Percentiles rank a stretch among this genome's conserved stretches.
Evolutionary conservation across 1,140 invertebrate genomes (phyloP).

Genomic region (Halyomorpha halys): DNA sequence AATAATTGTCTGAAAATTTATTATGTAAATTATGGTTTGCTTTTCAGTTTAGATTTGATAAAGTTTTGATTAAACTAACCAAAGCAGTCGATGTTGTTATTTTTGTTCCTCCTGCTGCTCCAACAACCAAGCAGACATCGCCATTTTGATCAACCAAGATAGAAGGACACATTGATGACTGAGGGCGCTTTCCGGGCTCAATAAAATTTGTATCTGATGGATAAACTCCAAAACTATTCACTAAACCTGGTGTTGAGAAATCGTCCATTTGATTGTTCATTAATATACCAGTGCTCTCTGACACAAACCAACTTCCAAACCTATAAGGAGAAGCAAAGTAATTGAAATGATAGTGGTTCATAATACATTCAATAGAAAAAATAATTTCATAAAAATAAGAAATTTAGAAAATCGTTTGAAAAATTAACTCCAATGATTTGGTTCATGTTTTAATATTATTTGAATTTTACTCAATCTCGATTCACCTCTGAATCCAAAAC

Average conservation of each 20-base stretch:
- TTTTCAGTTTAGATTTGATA: too few relatives aligned
- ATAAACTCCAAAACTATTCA: constrained; percentile 65
- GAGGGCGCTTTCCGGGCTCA: constrained; percentile 62
- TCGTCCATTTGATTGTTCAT: constrained; percentile 95
- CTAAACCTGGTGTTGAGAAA: constrained; percentile 70
- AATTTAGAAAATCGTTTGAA: too few relatives aligned
- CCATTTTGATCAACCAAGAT: constrained; percentile 59
- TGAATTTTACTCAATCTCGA: too few relatives aligned
- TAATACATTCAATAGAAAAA: too few relatives aligned
- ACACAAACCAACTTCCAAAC: constrained; percentile 61
- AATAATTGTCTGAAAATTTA: constrained; percentile 52
- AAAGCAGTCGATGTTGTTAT: constrained; percentile 73
- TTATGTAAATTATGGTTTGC: too few relatives aligned
- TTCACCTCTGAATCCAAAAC: too few relatives aligned
- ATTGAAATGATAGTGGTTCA: too few relatives aligned
- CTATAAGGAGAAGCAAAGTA: constrained; percentile 38
- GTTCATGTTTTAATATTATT: too few relatives aligned
- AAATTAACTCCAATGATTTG: too few relatives aligned
- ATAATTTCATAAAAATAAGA: too few relatives aligned
- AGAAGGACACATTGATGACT: constrained; percentile 83
- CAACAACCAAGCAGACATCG: constrained; percentile 57
- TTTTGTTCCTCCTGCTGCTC: constrained; percentile 79
- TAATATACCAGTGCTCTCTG: constrained; percentile 71
- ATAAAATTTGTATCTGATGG: constrained; percentile 76
- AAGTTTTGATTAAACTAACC: constrained; percentile 37